Evolutionary conservation across 1,140 invertebrate species (phyloP).

Genomic region (Chironomus striatipennis): DNA sequence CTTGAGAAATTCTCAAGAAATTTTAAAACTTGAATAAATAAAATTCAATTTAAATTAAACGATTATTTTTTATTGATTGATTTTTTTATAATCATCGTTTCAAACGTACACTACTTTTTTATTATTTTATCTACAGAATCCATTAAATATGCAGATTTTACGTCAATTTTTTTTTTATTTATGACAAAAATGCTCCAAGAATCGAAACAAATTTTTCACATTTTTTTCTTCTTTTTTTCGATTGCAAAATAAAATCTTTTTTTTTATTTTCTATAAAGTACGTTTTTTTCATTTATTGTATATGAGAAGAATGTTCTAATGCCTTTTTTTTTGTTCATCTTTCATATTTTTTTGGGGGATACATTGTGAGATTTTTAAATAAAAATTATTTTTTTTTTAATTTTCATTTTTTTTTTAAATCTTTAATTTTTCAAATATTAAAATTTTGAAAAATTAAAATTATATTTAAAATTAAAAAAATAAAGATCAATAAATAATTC

Average conservation of each 20-base stretch:
- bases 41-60: conserved; percentile 8
- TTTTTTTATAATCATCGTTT: conserved; percentile 16
- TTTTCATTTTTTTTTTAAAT: too few relatives aligned
- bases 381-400: too few relatives aligned
- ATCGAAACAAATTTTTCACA: too few relatives aligned
- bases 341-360: too few relatives aligned
- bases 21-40: background rate
- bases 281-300: background rate
- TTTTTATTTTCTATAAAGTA: conserved; percentile 9
- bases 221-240: background rate
- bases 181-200: too few relatives aligned
- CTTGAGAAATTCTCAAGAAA: background rate
- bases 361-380: too few relatives aligned
- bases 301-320: conserved; percentile 3
- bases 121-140: conserved; percentile 19
- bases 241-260: conserved; percentile 16
- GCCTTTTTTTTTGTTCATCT: background rate
- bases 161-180: background rate
- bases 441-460: too few relatives aligned
- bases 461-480: too few relatives aligned
- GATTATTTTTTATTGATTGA: conserved; percentile 22
- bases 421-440: too few relatives aligned
- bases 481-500: too few relatives aligned
- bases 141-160: conserved; percentile 19
- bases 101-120: conserved; percentile 20